Evolutionary conservation across 2,113 vertebrate genomes (phyloP).

Genomic region (Setophaga kirtlandii): DNA sequence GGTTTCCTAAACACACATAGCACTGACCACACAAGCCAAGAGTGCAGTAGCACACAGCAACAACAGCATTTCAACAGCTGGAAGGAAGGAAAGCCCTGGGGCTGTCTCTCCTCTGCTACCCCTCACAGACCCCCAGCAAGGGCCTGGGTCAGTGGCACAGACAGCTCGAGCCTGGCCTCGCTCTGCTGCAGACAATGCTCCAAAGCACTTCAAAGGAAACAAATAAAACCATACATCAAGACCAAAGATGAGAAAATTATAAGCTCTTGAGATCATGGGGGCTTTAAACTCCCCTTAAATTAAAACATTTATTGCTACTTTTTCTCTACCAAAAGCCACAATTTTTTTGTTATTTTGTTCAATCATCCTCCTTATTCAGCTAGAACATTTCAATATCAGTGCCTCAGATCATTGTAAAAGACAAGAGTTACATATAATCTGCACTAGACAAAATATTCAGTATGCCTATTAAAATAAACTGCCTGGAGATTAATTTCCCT

Average conservation of each 20-base stretch:
- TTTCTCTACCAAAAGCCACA: neutral
- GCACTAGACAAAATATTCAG: neutral
- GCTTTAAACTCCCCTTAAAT: neutral
- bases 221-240: neutral
- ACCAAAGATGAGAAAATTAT: neutral
- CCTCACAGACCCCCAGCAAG: neutral
- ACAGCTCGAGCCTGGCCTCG: neutral
- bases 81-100: neutral
- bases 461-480: neutral
- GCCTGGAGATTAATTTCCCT: neutral
- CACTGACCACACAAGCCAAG: neutral
- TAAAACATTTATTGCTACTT: neutral
- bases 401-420: neutral
- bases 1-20: neutral
- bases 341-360: neutral
- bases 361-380: neutral
- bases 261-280: neutral
- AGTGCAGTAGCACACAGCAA: fast-evolving
- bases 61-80: neutral
- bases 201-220: neutral
- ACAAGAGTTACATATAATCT: neutral
- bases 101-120: neutral
- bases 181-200: neutral
- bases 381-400: neutral
- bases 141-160: neutral